These are phyloP conservation scores for Patella vulgata DNA, from an alignment of 1,140 invertebrate species.

Conservation along the genomic window DNA sequence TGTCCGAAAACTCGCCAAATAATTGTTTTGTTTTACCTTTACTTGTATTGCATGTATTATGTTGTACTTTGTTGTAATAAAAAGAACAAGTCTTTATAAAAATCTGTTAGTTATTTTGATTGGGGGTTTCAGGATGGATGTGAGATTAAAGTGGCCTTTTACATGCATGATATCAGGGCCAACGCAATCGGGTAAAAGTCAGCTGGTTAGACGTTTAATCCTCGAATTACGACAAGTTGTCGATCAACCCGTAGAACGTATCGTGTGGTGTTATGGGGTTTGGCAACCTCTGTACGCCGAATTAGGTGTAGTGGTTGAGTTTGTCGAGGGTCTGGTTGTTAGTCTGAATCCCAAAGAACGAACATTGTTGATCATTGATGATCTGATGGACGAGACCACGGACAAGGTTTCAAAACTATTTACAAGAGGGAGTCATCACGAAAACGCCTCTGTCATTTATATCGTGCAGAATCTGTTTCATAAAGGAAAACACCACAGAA, in stretches of 20 bases:
- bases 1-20: too few species aligned
- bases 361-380: slow-evolving; percentile 17
- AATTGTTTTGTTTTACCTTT: too few species aligned
- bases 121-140: slow-evolving; percentile 15
- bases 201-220: too few species aligned
- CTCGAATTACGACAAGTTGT: neutral
- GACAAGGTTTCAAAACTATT: slow-evolving; percentile 16
- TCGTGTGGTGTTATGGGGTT: slow-evolving; percentile 26
- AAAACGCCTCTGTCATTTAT: slow-evolving; percentile 21
- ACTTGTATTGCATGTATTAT: too few species aligned
- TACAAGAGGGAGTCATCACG: slow-evolving; percentile 25
- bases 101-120: too few species aligned
- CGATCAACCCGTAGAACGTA: slow-evolving; percentile 9
- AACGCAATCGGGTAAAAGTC: neutral
- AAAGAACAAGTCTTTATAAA: too few species aligned
- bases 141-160: slow-evolving; percentile 5
- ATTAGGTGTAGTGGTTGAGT: slow-evolving; percentile 3
- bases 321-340: slow-evolving; percentile 4
- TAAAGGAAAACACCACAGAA: slow-evolving; percentile 31
- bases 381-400: slow-evolving; percentile 24
- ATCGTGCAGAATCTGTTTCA: slow-evolving; percentile 29
- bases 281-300: slow-evolving; percentile 15
- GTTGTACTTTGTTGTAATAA: too few species aligned
- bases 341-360: neutral
- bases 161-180: neutral